phyloP scores from a whole-genome alignment of 2,113 vertebrate genomes.

The Limnothrissa miodon region DNA sequence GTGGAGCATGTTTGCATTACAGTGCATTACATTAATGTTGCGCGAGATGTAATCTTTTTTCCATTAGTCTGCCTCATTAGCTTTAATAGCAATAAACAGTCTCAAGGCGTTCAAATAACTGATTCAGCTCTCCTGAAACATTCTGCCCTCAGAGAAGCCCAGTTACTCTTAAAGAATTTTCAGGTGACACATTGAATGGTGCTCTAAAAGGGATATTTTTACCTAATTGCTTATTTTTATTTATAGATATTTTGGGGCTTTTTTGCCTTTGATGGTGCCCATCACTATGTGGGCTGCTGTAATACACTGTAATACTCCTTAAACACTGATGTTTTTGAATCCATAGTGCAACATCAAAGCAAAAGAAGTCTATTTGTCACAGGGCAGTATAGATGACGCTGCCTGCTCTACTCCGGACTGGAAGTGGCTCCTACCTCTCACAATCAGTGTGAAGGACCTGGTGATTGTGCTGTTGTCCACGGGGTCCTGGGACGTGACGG shows the following conservation, averaged over 20 bases:
- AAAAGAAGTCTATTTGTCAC: too few relatives aligned
- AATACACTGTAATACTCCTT: background rate
- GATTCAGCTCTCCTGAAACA: background rate
- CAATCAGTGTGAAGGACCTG: constrained; percentile 51
- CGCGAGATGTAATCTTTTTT: background rate
- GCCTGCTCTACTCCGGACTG: background rate
- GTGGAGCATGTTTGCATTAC: background rate
- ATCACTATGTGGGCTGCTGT: background rate
- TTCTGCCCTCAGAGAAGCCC: background rate
- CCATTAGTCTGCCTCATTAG: background rate
- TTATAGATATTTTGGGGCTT: background rate
- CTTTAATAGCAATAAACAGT: background rate
- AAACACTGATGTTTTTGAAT: background rate
- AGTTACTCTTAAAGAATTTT: background rate
- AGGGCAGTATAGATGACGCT: too few relatives aligned
- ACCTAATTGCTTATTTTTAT: background rate
- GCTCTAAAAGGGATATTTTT: background rate
- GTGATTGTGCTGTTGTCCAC: constrained; percentile 31
- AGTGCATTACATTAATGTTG: background rate
- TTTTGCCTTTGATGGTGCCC: background rate
- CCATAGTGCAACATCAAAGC: too few relatives aligned
- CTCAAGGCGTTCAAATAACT: background rate
- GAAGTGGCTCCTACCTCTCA: constrained; percentile 63
- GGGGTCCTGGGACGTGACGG: constrained; percentile 52
- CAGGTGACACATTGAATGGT: background rate